Base-by-base conservation (phyloP, 2,888 invertebrate genomes). In the Pristionchus mayeri region DNA sequence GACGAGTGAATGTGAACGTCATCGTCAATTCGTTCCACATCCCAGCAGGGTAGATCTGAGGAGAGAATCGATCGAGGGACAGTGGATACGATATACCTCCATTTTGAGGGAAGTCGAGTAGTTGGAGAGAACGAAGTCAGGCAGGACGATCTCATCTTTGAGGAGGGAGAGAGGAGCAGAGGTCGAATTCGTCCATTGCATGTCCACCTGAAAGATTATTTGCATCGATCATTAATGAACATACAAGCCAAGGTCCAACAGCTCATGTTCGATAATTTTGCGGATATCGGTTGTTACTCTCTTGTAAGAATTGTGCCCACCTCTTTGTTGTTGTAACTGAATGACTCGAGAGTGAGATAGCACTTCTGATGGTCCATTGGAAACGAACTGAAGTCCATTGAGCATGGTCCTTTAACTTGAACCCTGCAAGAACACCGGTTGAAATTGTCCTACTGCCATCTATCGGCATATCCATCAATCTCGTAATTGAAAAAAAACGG, bases 11-110 rank as follows among this genome's bases (percentile, higher is more conserved):
- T 11, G 87, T 87, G 86, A 92, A 92, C 30, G 87, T 89, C 89
- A 93, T 91, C 21, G 90, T 91, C 80, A 92, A 85, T 85, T 92
- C 92, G 76, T 92, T 91, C 91, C 92, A 92, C 44, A 90, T 88
- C 2, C 92, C 92, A 18, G 92, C 91, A 9, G 91, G 91, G 78
- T 92, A 92, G 21, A 87, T 87, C 91, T 90, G 57, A 78, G 87
- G 75, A 24, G 21, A 18, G 7, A 48, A 67, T 50, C 27, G n/a
- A 71, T 50, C 52, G 84, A 71, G 37, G 3, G 30, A 60, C 16
- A 30, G 30, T 27, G 2, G 4, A 3, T 24, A 57, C 37, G 3
- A 16, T 7, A 44, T 75, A 89, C 89, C 81, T 91, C 91, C 34
- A 90, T 85, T 79, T 89, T 89, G 81, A 90, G 30, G 37, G 85